Base-by-base conservation (phyloP, 2,113 vertebrate genomes). In the Cebus imitator region DNA sequence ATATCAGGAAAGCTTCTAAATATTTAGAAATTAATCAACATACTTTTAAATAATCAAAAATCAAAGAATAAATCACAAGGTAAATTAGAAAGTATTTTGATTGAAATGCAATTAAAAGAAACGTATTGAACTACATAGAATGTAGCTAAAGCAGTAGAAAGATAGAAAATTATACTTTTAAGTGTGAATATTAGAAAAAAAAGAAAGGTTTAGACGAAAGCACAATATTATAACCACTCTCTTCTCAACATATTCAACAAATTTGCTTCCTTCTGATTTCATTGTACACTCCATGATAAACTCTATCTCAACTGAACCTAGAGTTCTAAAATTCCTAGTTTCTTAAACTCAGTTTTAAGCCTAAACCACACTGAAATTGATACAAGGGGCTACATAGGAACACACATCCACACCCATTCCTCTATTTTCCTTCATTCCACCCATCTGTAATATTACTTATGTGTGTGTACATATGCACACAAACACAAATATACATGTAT, bases 1-100 rank as follows among this genome's bases (percentile, higher is more conserved):
- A 43, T 57, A 72, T 12, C 14, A 52, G 50, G 8, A 66, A 93
- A 93, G 57, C 0, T 13, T 90, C 37, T 32, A 48, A 87, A 79
- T 91, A 84, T n/a, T 92, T 91, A 79, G 25, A 93, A 96, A 64
- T 86, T 82, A 87, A 86, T 21, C 30, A 30, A 92, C 13, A 72
- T 30, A n/a, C 13, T 70, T 81, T 16, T 43, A 80, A 92, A 73
- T 68, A 86, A 17, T 2, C 37, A 43, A 25, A 75, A 21, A 82
- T 27, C 23, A 43, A 87, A 58, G 37, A 84, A 88, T 17, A 79
- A 78, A 68, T 50, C 9, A 8, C 52, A 93, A n/a, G 13, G 88
- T 55, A 73, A 85, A 50, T 55, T 40, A 35, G 30, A 68, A 88
- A 66, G 13, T 43, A 90, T 95, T 91, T 68, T 57, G 13, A 79